These are phyloP conservation scores for Augochlora pura DNA, from an alignment of 1,140 invertebrate species.

Conservation along the genomic window DNA sequence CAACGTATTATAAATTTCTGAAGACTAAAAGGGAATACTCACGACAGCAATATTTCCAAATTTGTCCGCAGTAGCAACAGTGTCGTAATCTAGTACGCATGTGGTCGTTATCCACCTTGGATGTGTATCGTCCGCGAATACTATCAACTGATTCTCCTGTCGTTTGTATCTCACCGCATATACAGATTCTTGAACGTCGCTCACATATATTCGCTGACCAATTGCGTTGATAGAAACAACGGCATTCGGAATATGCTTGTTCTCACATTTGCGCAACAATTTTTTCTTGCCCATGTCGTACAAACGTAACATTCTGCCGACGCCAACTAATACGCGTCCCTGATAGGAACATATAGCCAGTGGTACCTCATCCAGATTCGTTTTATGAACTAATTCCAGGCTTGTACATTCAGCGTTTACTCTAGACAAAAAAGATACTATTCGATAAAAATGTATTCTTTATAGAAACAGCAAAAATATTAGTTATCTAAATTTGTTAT, in stretches of 20 bases:
- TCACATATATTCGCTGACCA: constrained; percentile 95
- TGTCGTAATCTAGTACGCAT: constrained; percentile 97
- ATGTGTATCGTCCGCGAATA: constrained; percentile 99
- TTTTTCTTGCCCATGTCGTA: constrained; percentile 99
- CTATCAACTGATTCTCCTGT: constrained; percentile 97
- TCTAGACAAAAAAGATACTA: constrained; percentile 75
- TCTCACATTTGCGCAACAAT: constrained; percentile 98
- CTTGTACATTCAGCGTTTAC: constrained; percentile 86
- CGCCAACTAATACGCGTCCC: constrained; percentile 94
- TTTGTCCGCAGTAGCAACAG: constrained; percentile 97
- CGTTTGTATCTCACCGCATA: constrained; percentile 98
- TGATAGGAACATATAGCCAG: constrained; percentile 94
- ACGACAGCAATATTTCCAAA: constrained; percentile 98
- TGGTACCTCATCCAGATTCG: constrained; percentile 96
- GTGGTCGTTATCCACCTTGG: constrained; percentile 97
- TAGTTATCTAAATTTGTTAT: constrained; percentile 47
- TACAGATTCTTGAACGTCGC: constrained; percentile 98
- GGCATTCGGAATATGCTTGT: constrained; percentile 98
- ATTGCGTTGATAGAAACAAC: constrained; percentile 96
- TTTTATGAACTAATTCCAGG: constrained; percentile 96
- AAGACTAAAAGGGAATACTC: constrained; percentile 66
- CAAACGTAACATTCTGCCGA: constrained; percentile 94
- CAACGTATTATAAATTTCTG: background rate
- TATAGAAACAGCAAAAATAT: constrained; percentile 61
- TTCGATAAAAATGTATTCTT: constrained; percentile 22